Evolutionary conservation across 2,113 vertebrate species (phyloP).

Genomic region (Calidris pygmaea): DNA sequence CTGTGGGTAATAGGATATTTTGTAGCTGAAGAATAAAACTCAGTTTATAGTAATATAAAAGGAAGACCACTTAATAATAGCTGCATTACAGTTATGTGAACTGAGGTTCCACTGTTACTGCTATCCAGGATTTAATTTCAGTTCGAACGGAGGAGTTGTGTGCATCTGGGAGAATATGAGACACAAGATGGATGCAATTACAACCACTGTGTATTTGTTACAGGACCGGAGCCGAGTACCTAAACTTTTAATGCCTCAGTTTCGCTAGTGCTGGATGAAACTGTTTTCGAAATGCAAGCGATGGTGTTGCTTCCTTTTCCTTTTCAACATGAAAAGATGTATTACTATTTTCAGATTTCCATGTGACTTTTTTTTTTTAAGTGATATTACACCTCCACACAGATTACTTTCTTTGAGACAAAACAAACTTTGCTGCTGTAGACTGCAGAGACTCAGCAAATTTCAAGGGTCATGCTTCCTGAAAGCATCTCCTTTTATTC

Average conservation of each 20-base stretch:
- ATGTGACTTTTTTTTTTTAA: background rate
- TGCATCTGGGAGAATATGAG: background rate
- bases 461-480: background rate
- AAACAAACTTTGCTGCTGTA: background rate
- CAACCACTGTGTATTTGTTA: background rate
- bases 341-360: background rate
- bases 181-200: background rate
- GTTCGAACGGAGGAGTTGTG: background rate
- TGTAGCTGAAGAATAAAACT: constrained; percentile 50
- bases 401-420: background rate
- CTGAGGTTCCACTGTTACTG: background rate
- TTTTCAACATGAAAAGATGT: background rate
- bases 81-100: background rate
- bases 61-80: constrained; percentile 44
- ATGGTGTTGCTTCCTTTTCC: background rate
- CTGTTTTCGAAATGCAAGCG: background rate
- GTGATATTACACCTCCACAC: background rate
- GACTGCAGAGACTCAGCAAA: background rate
- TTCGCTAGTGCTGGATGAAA: background rate
- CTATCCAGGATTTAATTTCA: constrained; percentile 21
- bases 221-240: background rate
- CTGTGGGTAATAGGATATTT: constrained; percentile 59
- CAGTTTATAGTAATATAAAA: constrained; percentile 19
- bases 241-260: background rate
- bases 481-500: background rate